phyloP scores from a whole-genome alignment of 2,113 vertebrate genomes.

The Halcyon malimbica region DNA sequence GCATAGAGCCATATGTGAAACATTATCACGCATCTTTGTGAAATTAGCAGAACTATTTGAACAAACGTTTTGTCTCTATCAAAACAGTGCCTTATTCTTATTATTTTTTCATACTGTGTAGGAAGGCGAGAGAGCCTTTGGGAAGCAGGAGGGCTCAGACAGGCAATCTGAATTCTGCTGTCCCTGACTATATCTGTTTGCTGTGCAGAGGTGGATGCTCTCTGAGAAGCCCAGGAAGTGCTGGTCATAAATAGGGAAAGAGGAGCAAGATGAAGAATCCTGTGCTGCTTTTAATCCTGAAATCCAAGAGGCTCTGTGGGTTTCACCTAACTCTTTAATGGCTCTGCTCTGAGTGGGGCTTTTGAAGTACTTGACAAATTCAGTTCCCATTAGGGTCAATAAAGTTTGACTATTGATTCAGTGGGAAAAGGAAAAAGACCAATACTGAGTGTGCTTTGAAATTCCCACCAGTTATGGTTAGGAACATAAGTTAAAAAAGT shows the following conservation, averaged over 20 bases:
- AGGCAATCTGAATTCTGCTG: background rate
- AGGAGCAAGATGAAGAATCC: background rate
- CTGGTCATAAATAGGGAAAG: background rate
- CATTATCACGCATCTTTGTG: constrained; percentile 80
- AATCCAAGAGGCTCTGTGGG: background rate
- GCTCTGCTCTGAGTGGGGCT: background rate
- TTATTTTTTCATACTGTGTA: constrained; percentile 43
- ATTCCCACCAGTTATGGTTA: background rate
- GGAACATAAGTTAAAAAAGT: background rate
- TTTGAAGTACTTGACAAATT: background rate
- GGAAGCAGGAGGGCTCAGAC: background rate
- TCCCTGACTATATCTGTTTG: background rate
- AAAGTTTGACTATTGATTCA: background rate
- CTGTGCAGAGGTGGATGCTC: background rate
- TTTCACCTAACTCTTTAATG: background rate
- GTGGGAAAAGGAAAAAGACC: background rate
- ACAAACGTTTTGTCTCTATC: constrained; percentile 79
- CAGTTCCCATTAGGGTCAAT: background rate
- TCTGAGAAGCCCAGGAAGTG: background rate
- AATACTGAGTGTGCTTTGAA: background rate
- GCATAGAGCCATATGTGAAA: constrained; percentile 76
- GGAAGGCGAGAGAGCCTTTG: constrained; percentile 45
- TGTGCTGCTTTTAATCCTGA: background rate
- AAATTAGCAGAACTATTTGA: constrained; percentile 83
- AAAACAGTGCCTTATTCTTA: constrained; percentile 62